Evolutionary conservation across 2,113 vertebrate genomes (phyloP), one percentile per base, ranked within the genome.

Genomic region (Melospiza georgiana): DNA sequence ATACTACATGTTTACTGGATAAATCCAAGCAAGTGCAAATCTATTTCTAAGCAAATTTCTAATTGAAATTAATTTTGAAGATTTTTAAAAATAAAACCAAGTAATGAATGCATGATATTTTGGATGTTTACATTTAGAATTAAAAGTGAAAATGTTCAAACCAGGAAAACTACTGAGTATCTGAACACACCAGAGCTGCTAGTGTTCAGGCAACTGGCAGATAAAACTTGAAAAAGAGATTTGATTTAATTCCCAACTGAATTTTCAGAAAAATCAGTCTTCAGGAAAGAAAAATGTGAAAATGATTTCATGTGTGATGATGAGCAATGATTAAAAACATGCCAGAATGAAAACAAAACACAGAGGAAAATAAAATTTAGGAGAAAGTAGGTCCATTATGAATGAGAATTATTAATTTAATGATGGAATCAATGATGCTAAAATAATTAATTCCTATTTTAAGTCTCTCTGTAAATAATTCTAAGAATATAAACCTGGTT

Each of bases 321-420:
- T 77, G 4, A 93, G 25, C 5, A 3, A 76, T 35, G 27, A 88
- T 65, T 86, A 55, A 84, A 93, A 84, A 19, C 55, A 92, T 81
- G 15, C 4, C 21, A 81, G 30, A 79, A 83, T 85, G 28, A 90
- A 94, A 90, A 81, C 18, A 59, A 87, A 92, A 77, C 12, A 76
- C 9, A 25, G 55, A 83, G 68, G 5, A 77, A 94, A 94, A 78
- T 11, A 77, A 57, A 87, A 74, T 31, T 54, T 54, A 18, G 66
- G 84, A 96, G 93, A 95, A 95, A 87, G 91, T 46, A 95, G 93
- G 93, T 93, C 89, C 93, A 75, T 78, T 92, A 63, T 75, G 66
- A 87, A 93, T 84, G 83, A 74, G 46, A 93, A 80, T 88, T 39
- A 77, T 39, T 95, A 88, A 81, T 81, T 87, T 88, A 74, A 86